A percentile compares a stretch with the other conserved stretches of the same genome.
Conservation (phyloP, 2,888 invertebrate species). For the Chymomyza amoena region DNA sequence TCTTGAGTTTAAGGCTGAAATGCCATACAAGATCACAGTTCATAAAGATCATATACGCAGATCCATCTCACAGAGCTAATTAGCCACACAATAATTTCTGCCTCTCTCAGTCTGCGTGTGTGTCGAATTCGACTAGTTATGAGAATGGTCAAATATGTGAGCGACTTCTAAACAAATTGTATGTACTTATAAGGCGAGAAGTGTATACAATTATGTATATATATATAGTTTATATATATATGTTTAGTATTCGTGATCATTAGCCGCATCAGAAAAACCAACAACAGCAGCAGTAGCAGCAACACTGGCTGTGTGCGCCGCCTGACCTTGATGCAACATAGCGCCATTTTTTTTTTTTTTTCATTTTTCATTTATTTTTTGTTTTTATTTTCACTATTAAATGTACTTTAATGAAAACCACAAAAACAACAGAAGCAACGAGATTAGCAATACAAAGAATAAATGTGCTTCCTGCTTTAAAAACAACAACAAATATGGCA, state of each 20-base stretch:
- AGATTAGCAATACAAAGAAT: conserved; percentile 23
- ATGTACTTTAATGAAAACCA: conserved; percentile 24
- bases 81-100: background rate
- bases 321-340: conserved; percentile 54
- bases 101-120: conserved; percentile 1
- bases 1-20: background rate
- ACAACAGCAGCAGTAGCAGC: background rate
- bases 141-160: conserved; percentile 1
- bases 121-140: background rate
- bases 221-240: too few species aligned
- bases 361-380: background rate
- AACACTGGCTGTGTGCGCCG: conserved; percentile 2
- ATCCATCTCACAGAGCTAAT: background rate
- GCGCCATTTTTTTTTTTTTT: conserved; percentile 14
- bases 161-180: background rate
- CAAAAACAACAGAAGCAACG: conserved; percentile 22
- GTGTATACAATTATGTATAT: background rate
- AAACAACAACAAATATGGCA: conserved; percentile 3
- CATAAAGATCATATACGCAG: background rate
- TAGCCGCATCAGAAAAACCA: conserved; percentile 18
- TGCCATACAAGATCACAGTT: conserved; percentile 11
- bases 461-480: conserved; percentile 41
- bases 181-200: background rate
- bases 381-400: conserved; percentile 21
- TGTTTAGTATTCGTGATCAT: background rate